A percentile compares a stretch with the other conserved stretches of the same genome.
phyloP scores from a whole-genome alignment of 2,113 vertebrate genomes.

The Cettia cetti region DNA sequence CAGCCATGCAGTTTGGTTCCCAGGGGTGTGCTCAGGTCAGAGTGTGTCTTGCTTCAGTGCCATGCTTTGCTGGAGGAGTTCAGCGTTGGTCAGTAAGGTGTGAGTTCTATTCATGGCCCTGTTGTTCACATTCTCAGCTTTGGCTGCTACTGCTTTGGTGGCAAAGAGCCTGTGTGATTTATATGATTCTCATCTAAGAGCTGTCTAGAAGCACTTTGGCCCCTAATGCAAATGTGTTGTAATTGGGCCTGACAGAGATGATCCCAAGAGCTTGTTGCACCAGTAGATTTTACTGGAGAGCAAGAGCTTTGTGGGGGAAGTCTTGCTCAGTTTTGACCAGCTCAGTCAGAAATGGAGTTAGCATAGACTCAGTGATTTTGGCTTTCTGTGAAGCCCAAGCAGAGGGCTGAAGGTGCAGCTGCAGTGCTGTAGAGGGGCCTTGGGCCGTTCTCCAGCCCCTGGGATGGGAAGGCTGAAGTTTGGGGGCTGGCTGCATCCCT shows the following conservation, averaged over 20 bases:
- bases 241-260: not conserved
- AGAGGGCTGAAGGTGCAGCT: not conserved
- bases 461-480: not conserved
- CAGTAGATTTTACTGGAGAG: not conserved
- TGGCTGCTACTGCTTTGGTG: not conserved
- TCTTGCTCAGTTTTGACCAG: not conserved
- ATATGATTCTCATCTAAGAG: not conserved
- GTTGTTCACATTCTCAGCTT: not conserved
- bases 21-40: not conserved
- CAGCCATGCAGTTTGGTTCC: not conserved
- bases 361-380: not conserved
- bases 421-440: accelerated
- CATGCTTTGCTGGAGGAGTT: not conserved
- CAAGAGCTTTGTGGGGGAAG: not conserved
- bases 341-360: not conserved
- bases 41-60: not conserved
- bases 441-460: not conserved
- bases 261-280: not conserved
- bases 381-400: not conserved
- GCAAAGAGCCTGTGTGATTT: not conserved
- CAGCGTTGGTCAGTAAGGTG: not conserved
- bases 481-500: not conserved
- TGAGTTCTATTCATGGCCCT: not conserved
- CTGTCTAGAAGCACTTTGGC: not conserved
- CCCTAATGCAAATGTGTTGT: not conserved